These are phyloP conservation scores for Platycheirus rosarum DNA, from an alignment of 2,888 invertebrate genomes.

Conservation along the genomic window DNA sequence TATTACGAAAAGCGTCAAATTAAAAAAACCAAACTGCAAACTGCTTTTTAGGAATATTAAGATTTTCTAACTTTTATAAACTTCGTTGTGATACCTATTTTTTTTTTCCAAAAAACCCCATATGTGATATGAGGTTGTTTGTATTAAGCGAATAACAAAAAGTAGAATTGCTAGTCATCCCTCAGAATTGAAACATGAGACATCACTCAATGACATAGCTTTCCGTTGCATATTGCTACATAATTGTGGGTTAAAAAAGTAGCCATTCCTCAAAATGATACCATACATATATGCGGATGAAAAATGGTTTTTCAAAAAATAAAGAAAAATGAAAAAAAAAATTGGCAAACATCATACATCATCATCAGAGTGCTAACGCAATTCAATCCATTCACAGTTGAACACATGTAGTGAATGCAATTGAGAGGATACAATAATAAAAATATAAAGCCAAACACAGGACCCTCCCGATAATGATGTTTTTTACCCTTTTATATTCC, in stretches of 20 bases:
- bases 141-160: constrained; percentile 23
- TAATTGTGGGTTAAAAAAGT: constrained; percentile 15
- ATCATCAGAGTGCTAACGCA: constrained; percentile 44
- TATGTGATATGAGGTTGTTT: too few relatives aligned
- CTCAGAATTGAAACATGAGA: constrained; percentile 51
- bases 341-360: constrained; percentile 69
- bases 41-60: too few relatives aligned
- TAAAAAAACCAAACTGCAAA: too few relatives aligned
- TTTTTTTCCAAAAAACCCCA: too few relatives aligned
- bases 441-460: constrained; percentile 4
- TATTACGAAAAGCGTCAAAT: too few relatives aligned
- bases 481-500: constrained; percentile 48
- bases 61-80: too few relatives aligned
- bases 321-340: constrained; percentile 11
- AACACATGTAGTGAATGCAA: constrained; percentile 59
- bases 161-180: constrained; percentile 53
- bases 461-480: constrained; percentile 66
- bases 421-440: constrained; percentile 48
- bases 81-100: too few relatives aligned
- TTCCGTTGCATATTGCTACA: constrained; percentile 55
- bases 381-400: constrained; percentile 64
- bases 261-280: constrained; percentile 3
- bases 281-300: constrained; percentile 43
- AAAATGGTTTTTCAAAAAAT: constrained; percentile 60
- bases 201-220: constrained; percentile 52